Conservation (phyloP, 1,140 invertebrate genomes). For the Arctopsyche grandis region DNA sequence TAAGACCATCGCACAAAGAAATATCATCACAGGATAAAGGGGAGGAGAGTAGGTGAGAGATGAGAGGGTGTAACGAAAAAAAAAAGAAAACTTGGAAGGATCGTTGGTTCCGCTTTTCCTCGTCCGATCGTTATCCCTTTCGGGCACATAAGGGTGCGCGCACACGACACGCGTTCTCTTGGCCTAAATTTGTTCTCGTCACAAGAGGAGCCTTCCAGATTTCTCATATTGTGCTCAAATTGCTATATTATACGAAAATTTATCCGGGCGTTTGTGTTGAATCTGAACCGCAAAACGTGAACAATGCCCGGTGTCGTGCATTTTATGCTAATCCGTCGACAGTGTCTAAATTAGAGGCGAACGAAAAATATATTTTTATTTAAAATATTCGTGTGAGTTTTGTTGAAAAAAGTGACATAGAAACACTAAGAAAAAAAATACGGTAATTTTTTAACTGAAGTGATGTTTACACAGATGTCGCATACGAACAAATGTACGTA, state of each 20-base stretch:
- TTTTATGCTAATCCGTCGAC: background rate
- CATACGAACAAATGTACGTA: too few relatives aligned
- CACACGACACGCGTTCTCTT: background rate
- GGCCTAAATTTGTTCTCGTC: conserved; percentile 15
- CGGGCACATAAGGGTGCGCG: conserved; percentile 11
- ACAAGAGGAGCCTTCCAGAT: background rate
- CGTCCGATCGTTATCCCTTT: conserved; percentile 50
- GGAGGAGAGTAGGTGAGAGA: background rate
- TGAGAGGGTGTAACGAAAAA: background rate
- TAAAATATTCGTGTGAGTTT: too few relatives aligned
- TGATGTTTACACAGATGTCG: too few relatives aligned
- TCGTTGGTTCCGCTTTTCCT: conserved; percentile 8
- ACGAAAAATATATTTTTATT: background rate
- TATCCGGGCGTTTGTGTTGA: background rate
- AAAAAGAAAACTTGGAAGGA: background rate
- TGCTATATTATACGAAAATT: conserved; percentile 26
- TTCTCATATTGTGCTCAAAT: conserved; percentile 4
- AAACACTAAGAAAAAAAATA: too few relatives aligned
- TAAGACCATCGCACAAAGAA: conserved; percentile 46
- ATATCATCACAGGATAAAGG: conserved; percentile 38
- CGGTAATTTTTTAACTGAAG: too few relatives aligned
- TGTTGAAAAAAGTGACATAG: too few relatives aligned
- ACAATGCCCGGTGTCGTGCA: background rate
- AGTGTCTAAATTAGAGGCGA: background rate
- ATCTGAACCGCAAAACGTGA: background rate